Evolutionary conservation across 1,140 invertebrate genomes (phyloP), one percentile per base, ranked within the genome.

Genomic region (Acromyrmex charruanus): DNA sequence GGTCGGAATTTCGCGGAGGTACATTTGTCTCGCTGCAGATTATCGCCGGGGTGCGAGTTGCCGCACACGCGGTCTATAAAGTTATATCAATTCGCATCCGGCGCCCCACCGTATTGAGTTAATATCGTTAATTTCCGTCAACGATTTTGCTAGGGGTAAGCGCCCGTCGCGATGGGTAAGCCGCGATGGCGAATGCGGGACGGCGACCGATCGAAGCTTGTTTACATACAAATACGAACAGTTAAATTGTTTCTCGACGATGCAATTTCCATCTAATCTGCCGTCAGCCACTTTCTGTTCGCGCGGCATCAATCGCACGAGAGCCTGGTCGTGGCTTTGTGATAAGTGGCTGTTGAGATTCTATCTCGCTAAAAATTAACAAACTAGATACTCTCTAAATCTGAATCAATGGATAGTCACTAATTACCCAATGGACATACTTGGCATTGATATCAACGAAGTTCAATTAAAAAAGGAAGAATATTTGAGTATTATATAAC

Each of bases 91-190:
- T 88, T 88, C 66, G 84, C 84, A 86, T 88, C 69, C 71, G 85
- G 68, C 51, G 31, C 61, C 75, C 25, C 80, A 66, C 51, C 86
- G 86, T 87, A 89, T 92, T 87, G 79, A 89, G 88, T 91, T 93
- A 92, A 93, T 91, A 89, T 80, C 88, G 88, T 92, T 92, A 91
- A 92, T 91, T 91, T 88, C 89, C 77, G 89, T 89, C 87, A 80
- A 92, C 88, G 90, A 88, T 90, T 91, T 89, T 82, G 75, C 84
- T 16, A 58, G 85, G 69, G 80, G 69, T 84, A 75, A 84, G 44
- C 68, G 90, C 82, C 75, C 85, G 68, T 51, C 53, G 80, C 25
- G 55, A 66, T 12, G 28, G 25, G 39, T 16, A 25, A 51, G 66
- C 39, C 12, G 35, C n/a, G 35, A 44, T 14, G 18, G 18, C 39